Percentiles rank a stretch among this genome's conserved stretches.
Conservation (phyloP, 2,797 vertebrate species). For the Hoplostethus atlanticus region DNA sequence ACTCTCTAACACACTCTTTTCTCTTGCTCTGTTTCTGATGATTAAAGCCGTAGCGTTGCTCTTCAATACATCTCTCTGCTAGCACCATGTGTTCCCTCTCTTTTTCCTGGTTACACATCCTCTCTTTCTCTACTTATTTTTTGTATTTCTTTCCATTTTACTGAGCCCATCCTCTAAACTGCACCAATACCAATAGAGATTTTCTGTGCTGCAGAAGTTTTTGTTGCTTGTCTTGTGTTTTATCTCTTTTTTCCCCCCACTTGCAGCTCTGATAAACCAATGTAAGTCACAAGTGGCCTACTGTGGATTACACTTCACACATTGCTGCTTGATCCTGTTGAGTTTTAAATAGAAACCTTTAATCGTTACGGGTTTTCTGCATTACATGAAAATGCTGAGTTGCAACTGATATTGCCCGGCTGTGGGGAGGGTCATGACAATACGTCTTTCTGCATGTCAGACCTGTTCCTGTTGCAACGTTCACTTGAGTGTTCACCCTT, state of each 20-base stretch:
- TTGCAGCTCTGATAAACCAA: not conserved
- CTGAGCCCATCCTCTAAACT: not conserved
- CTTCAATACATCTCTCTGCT: slow-evolving; percentile 30
- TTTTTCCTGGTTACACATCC: not conserved
- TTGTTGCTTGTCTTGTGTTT: not conserved
- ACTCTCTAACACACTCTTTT: slow-evolving; percentile 51
- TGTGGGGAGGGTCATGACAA: slow-evolving; percentile 51
- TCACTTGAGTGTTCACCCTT: slow-evolving; percentile 56
- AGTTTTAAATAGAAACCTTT: slow-evolving; percentile 13
- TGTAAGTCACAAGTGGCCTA: not conserved
- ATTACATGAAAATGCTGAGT: slow-evolving; percentile 32
- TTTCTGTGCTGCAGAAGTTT: not conserved
- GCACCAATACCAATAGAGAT: too few species aligned
- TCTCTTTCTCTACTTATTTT: slow-evolving; percentile 11
- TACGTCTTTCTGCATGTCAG: slow-evolving; percentile 49
- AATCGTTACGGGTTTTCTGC: slow-evolving; percentile 22
- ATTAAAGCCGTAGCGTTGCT: slow-evolving; percentile 20
- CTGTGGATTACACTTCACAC: not conserved
- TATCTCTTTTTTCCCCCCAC: not conserved
- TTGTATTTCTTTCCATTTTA: slow-evolving; percentile 1
- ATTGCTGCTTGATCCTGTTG: slow-evolving; percentile 11
- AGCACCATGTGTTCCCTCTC: slow-evolving; percentile 14
- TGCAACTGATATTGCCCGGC: slow-evolving; percentile 44
- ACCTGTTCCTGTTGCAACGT: slow-evolving; percentile 64
- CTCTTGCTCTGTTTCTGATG: slow-evolving; percentile 53